Conservation (phyloP, 2,888 invertebrate species). For the Drosophila eohydei region DNA sequence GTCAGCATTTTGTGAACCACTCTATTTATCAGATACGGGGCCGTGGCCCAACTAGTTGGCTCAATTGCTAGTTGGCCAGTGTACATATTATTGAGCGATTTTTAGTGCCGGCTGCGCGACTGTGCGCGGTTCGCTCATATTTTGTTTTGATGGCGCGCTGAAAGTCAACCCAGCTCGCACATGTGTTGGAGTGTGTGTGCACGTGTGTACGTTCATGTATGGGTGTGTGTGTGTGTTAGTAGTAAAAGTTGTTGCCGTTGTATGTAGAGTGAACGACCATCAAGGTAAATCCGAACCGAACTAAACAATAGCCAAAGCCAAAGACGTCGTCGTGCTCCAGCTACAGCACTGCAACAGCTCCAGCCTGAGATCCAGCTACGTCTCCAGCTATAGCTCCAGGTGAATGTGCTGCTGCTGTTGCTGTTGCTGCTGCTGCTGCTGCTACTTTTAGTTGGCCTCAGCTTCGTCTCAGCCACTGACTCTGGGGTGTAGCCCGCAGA, state of each 20-base stretch:
- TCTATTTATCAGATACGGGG: constrained; percentile 80
- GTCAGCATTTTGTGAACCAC: constrained; percentile 82
- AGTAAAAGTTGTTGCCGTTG: constrained; percentile 77
- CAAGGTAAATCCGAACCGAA: constrained; percentile 70
- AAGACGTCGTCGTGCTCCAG: constrained; percentile 58
- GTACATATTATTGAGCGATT: constrained; percentile 81
- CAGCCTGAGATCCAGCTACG: constrained; percentile 23
- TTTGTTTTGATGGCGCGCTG: constrained; percentile 81
- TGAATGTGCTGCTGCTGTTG: constrained; percentile 65
- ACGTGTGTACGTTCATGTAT: neutral
- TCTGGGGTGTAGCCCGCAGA: constrained; percentile 77
- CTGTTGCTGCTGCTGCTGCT: constrained; percentile 40
- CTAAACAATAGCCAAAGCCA: constrained; percentile 79
- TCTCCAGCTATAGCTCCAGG: constrained; percentile 61
- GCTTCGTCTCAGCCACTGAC: constrained; percentile 44
- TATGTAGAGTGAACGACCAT: constrained; percentile 77
- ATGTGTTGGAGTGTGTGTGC: constrained; percentile 6
- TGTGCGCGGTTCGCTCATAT: constrained; percentile 70
- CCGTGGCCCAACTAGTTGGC: constrained; percentile 76
- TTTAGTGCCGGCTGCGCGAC: constrained; percentile 65
- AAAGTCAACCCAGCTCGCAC: constrained; percentile 63
- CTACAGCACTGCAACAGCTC: constrained; percentile 22
- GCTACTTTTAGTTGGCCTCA: constrained; percentile 41
- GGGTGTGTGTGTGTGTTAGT: constrained; percentile 57
- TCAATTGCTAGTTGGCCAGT: constrained; percentile 77